Evolutionary conservation across 2,113 vertebrate genomes (phyloP).

Genomic region (Tychaedon coryphoeus): DNA sequence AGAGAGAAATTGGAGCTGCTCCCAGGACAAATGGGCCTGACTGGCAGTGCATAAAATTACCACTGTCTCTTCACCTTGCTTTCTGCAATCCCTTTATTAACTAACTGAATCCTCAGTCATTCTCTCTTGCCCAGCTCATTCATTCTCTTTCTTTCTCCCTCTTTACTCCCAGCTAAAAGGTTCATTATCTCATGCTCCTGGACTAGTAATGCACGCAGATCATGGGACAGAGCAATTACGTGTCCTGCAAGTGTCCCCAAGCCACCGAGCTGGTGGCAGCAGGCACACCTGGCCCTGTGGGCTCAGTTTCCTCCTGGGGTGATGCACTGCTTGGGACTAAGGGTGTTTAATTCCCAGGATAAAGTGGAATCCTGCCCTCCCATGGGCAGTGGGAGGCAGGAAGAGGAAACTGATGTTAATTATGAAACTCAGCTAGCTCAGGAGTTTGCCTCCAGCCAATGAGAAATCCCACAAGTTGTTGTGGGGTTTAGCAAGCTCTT

Average conservation of each 20-base stretch:
- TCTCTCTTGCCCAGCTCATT: conserved; percentile 19
- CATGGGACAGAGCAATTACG: neutral
- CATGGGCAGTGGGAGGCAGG: neutral
- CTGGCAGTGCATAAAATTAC: conserved; percentile 70
- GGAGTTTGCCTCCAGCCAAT: neutral
- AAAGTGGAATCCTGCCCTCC: neutral
- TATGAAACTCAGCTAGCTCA: neutral
- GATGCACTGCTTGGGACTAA: neutral
- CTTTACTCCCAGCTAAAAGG: neutral
- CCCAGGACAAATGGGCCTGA: conserved; percentile 56
- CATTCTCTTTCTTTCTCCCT: conserved; percentile 11
- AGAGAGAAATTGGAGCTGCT: conserved; percentile 58
- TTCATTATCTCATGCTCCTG: neutral
- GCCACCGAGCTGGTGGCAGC: neutral
- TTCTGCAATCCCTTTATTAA: conserved; percentile 58
- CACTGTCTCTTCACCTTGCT: conserved; percentile 60
- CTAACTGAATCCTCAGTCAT: conserved; percentile 19
- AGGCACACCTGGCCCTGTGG: neutral
- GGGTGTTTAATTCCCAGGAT: neutral
- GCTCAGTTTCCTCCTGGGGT: neutral
- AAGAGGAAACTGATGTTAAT: neutral
- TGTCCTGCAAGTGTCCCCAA: neutral
- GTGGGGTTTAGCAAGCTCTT: neutral
- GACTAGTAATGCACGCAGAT: neutral
- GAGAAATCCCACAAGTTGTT: neutral